These are phyloP conservation scores for Epistrophe grossulariae DNA, from an alignment of 2,888 invertebrate genomes.

Conservation along the genomic window DNA sequence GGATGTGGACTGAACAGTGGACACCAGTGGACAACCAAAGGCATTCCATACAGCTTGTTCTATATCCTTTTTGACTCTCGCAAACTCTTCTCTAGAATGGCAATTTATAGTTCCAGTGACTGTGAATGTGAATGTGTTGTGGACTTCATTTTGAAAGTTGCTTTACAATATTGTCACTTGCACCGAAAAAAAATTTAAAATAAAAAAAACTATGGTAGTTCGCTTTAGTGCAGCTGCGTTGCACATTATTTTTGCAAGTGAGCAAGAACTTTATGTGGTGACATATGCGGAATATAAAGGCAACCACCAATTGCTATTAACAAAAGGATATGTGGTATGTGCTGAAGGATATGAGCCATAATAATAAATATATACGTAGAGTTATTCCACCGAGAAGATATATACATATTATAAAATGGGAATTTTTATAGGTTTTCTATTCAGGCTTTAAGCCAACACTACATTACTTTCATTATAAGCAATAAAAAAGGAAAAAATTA, in stretches of 20 bases:
- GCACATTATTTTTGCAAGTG: conserved; percentile 53
- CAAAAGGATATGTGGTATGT: conserved; percentile 37
- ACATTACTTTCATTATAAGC: too few relatives aligned
- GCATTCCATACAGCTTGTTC: conserved; percentile 14
- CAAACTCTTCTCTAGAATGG: conserved; percentile 52
- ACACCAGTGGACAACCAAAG: conserved; percentile 3
- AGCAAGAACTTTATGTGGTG: conserved; percentile 59
- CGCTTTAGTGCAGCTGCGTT: conserved; percentile 37
- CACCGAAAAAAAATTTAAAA: not conserved
- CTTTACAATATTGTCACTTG: conserved; percentile 42
- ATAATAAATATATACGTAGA: too few relatives aligned
- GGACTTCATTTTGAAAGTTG: not conserved
- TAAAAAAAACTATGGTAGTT: not conserved
- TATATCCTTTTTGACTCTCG: conserved; percentile 9
- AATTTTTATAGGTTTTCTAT: too few relatives aligned
- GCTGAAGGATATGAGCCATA: conserved; percentile 9
- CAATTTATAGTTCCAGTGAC: conserved; percentile 45
- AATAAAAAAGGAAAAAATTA: not conserved
- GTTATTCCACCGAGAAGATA: conserved; percentile 1
- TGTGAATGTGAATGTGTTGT: not conserved
- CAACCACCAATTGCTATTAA: conserved; percentile 60
- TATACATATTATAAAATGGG: conserved; percentile 6
- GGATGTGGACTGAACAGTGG: too few relatives aligned
- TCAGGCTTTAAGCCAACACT: conserved; percentile 9
- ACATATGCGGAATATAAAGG: conserved; percentile 52